Evolutionary conservation across 2,888 invertebrate species (phyloP).

Genomic region (Synergus itoensis): DNA sequence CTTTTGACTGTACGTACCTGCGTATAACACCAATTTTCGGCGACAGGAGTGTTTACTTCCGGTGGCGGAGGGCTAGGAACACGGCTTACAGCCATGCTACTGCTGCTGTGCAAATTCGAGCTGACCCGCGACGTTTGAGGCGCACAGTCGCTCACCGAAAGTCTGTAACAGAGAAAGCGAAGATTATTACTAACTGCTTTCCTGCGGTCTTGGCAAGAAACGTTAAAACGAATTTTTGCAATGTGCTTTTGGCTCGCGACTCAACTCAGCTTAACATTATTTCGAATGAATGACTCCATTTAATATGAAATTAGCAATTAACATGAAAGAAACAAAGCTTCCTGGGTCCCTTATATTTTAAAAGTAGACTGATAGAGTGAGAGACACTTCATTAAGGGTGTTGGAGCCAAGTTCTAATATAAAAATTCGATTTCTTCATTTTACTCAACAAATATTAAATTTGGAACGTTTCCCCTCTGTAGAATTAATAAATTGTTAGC

Average conservation of each 20-base stretch:
- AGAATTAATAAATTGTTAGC: no score
- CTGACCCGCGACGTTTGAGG: conserved; percentile 93
- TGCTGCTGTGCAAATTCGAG: conserved; percentile 88
- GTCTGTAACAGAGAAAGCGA: conserved; percentile 81
- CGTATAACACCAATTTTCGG: conserved; percentile 99
- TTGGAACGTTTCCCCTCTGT: no score
- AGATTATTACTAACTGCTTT: conserved; percentile 38
- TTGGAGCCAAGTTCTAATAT: no score
- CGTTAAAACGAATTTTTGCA: conserved; percentile 22
- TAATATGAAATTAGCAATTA: conserved; percentile 14
- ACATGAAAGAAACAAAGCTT: conserved; percentile 29
- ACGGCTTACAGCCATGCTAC: conserved; percentile 97
- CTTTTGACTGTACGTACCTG: conserved; percentile 84
- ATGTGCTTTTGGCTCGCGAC: not conserved
- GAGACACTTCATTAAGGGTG: not conserved
- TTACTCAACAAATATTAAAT: no score
- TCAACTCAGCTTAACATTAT: not conserved
- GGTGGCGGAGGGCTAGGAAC: conserved; percentile 97
- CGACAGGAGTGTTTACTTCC: conserved; percentile 97
- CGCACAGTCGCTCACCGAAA: conserved; percentile 89
- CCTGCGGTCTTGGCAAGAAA: conserved; percentile 7
- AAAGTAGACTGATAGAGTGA: not conserved
- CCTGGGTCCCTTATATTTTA: not conserved
- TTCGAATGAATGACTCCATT: not conserved
- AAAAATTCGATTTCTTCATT: no score